Base-by-base conservation (phyloP, 2,888 invertebrate species). In the Apotomis betuletana region DNA sequence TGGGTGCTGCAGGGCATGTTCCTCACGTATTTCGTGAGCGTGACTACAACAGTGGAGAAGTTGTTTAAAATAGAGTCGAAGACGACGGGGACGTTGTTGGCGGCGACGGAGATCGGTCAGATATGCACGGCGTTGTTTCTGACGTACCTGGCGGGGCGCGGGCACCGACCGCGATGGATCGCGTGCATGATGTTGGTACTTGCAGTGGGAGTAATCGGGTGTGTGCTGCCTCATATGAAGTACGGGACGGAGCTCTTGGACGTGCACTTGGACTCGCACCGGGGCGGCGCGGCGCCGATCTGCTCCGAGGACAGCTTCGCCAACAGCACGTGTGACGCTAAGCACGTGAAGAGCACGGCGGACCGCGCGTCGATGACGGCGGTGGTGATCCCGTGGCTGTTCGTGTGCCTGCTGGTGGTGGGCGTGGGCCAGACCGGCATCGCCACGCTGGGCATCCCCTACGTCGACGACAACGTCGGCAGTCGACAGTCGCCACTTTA, bases 371-470 rank as follows among this genome's bases (percentile, higher is more conserved):
- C 96, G 80, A 97, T 97, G 83, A 96, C 96, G 13, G 96, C 96
- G 67, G 95, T 97, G 73, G 97, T 98, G 65, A 94, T 98, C 78
- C 96, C 96, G 67, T 97, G 98, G 92, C 97, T 98, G 90, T 97
- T 98, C 90, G 94, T 97, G 79, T 97, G 97, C 81, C 92, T 98
- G 78, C 94, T 98, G 67, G 97, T 97, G 73, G 97, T 98, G 54
- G 98, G 98, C 64, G 96, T 98, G 90, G 98, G 98, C 0, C 98
- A 98, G 91, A 98, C 98, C 0, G 97, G 98, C 12, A 97, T 98
- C 70, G 97, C 97, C 79, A 98, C 98, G 27, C 94, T 98, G 57
- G 98, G 98, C 15, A 98, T 98, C 81, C 98, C 98, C 4, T 98
- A 97, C 87, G 97, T 98, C 77, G 98, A 98, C 81, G 98, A 98